phyloP scores from a whole-genome alignment of 2,797 vertebrate genomes.

The Atherinosoma microstoma region DNA sequence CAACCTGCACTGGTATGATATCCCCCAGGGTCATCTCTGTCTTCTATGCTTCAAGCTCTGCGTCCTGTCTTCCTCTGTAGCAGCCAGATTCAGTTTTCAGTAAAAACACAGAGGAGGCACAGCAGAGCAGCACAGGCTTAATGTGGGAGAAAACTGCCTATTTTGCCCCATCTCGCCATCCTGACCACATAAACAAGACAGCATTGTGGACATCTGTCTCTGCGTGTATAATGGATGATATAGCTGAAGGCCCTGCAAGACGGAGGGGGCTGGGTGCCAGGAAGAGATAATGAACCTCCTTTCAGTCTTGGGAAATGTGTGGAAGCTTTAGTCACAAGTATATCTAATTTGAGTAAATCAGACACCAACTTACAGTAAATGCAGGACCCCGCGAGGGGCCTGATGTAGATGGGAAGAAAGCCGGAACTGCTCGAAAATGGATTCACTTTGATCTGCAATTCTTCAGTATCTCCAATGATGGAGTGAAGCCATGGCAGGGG shows the following conservation, averaged over 20 bases:
- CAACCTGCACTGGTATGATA: conserved; percentile 67
- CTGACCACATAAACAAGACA: conserved; percentile 76
- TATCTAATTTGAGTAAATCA: conserved; percentile 74
- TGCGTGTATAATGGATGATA: conserved; percentile 81
- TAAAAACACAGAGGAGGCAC: conserved; percentile 50
- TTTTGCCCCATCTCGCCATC: conserved; percentile 61
- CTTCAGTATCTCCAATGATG: conserved; percentile 38
- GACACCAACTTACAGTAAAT: conserved; percentile 57
- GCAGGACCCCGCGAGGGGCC: conserved; percentile 37
- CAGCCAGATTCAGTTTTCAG: conserved; percentile 48
- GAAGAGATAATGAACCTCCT: conserved; percentile 76
- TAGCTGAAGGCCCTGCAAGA: conserved; percentile 76
- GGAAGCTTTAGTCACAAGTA: conserved; percentile 70
- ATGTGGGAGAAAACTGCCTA: conserved; percentile 57
- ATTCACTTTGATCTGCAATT: conserved; percentile 55
- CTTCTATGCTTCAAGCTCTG: conserved; percentile 62
- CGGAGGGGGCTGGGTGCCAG: conserved; percentile 73
- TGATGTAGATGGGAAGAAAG: conserved; percentile 26
- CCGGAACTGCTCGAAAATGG: conserved; percentile 34
- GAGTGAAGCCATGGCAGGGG: conserved; percentile 21
- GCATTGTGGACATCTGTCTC: conserved; percentile 80
- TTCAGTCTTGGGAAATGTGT: conserved; percentile 71
- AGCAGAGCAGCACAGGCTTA: conserved; percentile 47
- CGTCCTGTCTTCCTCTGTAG: conserved; percentile 53
- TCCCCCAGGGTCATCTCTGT: conserved; percentile 73